Conservation (phyloP, 2,113 vertebrate species). For the Hippolais icterina region DNA sequence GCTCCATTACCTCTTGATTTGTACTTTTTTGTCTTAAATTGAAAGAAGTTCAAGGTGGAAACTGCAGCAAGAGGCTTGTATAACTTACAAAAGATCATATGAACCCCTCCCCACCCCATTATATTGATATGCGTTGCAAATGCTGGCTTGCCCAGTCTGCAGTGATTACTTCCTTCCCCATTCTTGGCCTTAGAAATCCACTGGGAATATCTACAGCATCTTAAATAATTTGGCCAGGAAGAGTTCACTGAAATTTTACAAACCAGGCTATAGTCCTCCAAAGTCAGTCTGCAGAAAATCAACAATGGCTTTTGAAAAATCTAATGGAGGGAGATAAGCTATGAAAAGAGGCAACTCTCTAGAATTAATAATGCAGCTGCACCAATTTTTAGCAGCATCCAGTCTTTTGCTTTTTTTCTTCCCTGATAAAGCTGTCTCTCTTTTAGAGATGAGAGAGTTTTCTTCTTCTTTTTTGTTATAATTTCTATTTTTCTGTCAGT, state of each 20-base stretch:
- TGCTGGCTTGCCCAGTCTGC: background rate
- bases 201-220: background rate
- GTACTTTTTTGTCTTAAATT: background rate
- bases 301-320: background rate
- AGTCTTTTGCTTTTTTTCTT: background rate
- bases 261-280: background rate
- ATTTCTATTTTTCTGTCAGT: background rate
- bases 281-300: background rate
- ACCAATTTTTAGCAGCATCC: background rate
- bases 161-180: background rate
- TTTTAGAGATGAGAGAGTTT: background rate
- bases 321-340: background rate
- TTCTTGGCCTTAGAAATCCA: background rate
- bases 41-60: background rate
- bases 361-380: conserved; percentile 31
- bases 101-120: fast-evolving
- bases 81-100: fast-evolving
- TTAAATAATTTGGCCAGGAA: background rate
- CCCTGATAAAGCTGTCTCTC: background rate
- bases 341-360: background rate
- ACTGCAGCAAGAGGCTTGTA: background rate
- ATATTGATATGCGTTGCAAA: background rate
- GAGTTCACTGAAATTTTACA: background rate
- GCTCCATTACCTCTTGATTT: background rate
- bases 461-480: background rate